Base-by-base conservation (phyloP, 1,140 invertebrate genomes). In the Armadillidium nasatum region DNA sequence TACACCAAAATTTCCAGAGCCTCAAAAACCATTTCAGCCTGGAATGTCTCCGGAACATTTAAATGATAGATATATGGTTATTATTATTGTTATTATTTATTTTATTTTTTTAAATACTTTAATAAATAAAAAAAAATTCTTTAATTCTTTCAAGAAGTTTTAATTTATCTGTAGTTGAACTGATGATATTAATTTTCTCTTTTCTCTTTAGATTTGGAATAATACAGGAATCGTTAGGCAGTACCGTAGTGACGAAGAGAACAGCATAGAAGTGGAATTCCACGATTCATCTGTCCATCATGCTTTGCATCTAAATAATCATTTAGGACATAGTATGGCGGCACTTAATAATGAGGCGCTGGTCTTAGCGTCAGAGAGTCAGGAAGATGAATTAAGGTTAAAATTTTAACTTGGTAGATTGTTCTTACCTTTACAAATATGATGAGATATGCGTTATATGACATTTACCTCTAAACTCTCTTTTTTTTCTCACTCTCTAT, bases 181-280 rank as follows among this genome's bases (percentile, higher is more conserved):
- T 33, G 33, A 33, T 33, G 6, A 33, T 33, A 3, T 33, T 33
- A 33, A 33, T 33, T 33, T 33, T 33, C 6, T 33, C 10, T 33
- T 33, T 23, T 71, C 69, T n/a, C n/a, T n/a, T n/a, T n/a, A 81
- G 80, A 89, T 91, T n/a, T 97, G 93, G 92, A 96, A 96, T 82
- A 89, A 91, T 78, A 87, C 94, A 11, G 94, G 93, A 66, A 90
- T 94, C 77, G 90, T 95, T 0, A 88, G 90, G 21, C 90, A 89
- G 82, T 93, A 92, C 82, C 88, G 87, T 2, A 87, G 87, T 10
- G 91, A 92, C 19, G 90, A 90, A 45, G 89, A 88, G 82, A 86
- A 85, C 78, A 91, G 89, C 21, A 96, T 99, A 76, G 94, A 97
- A 84, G 91, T 98, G 10, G 94, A 97, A 83, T 99, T 98, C 86